Evolutionary conservation across 2,113 vertebrate species (phyloP), one percentile per base, ranked within the genome.

Genomic region (rat (Rattus norvegicus)): DNA sequence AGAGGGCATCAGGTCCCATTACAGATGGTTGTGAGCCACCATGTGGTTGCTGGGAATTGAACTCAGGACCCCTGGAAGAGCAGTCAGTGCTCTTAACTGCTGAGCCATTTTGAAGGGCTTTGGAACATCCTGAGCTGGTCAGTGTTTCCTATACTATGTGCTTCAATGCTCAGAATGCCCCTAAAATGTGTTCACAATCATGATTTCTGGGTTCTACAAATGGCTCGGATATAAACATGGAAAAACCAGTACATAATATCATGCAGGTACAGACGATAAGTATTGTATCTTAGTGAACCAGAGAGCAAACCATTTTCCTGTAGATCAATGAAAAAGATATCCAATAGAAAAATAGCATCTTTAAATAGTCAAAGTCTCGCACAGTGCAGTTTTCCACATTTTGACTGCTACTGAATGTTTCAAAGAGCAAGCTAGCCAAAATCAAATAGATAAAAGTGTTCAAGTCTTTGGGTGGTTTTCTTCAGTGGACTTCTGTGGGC

Each of bases 401-500:
- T 97, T 97, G 92, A 98, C 97, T 95, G 97, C 95, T 98, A 98
- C 89, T 98, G 95, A 98, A 94, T 97, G 91, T 92, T 96, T 8
- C 63, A 92, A 91, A 98, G 94, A 92, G 80, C 90, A 96, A 95
- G 81, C 94, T 93, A 97, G 96, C 94, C 95, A 97, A 98, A 96
- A 98, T 95, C 94, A 98, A 65, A 86, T 49, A 33, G 98, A 98
- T 98, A 91, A 98, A 98, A 98, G 97, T 61, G 94, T 97, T 98
- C 98, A 97, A 96, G 98, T 99, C 98, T 99, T 99, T 99, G 98
- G 98, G 98, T 99, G 98, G 97, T 98, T 98, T 99, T 98, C 98
- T 98, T 98, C 95, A 97, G 98, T 91, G 98, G 98, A 98, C 98
- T 98, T 98, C 97, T 83, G 20, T 61, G 56, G 56, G 56, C 7